phyloP scores from a whole-genome alignment of 2,113 vertebrate species.

The Bostrychus sinensis region DNA sequence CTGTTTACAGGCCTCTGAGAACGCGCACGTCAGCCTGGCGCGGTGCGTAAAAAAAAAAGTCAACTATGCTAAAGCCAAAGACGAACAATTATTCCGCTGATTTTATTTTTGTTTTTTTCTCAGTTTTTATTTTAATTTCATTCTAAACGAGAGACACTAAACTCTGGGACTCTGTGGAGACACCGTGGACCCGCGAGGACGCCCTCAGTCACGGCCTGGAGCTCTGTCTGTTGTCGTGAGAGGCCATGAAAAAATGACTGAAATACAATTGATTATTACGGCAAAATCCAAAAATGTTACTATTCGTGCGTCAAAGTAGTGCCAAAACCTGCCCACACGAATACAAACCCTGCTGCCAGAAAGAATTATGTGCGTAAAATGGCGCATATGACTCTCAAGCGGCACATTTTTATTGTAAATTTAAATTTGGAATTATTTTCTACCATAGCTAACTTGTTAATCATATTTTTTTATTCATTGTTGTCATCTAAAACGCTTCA shows the following conservation, averaged over 20 bases:
- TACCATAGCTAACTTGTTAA: no score
- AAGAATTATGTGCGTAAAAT: not conserved
- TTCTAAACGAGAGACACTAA: conserved; percentile 54
- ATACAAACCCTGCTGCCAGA: not conserved
- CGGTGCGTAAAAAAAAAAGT: not conserved
- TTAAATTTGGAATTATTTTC: not conserved
- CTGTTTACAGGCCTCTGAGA: not conserved
- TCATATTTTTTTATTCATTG: not conserved
- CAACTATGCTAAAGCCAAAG: conserved; percentile 91
- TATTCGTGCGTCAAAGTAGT: no score
- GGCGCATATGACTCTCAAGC: no score
- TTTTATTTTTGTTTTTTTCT: conserved; percentile 77
- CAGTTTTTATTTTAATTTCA: conserved; percentile 18
- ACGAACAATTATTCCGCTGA: conserved; percentile 90
- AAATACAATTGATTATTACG: no score
- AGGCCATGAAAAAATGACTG: no score
- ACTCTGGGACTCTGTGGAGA: conserved; percentile 1
- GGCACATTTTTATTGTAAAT: not conserved
- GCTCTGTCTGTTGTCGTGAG: not conserved
- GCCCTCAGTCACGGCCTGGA: not conserved
- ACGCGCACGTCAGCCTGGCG: not conserved
- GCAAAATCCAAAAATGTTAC: no score
- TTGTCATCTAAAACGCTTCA: not conserved
- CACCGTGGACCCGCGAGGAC: not conserved
- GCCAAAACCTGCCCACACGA: not conserved